Evolutionary conservation across 2,113 vertebrate species (phyloP), one percentile per base, ranked within the genome.

Genomic region (Oncorhynchus masou): DNA sequence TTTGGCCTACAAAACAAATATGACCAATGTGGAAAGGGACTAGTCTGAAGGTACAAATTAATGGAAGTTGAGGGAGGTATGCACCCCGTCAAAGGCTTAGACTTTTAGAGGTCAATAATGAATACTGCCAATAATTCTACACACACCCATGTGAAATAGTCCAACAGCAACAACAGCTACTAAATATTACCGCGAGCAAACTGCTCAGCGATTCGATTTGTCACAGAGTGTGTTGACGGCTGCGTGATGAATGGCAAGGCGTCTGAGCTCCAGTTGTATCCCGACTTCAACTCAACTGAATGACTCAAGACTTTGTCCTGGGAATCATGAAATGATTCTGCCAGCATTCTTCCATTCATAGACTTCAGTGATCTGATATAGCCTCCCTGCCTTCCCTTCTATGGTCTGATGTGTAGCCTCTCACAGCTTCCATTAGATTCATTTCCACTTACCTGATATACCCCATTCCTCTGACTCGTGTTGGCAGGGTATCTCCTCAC

Each of bases 401-500:
- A 60, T 60, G 59, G 59, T 60, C 59, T 60, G 20, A 51, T 51
- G 4, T 51, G 11, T 34, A 34, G 31, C 31, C 31, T 51, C 49
- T 4, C 49, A 16, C 49, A 16, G 8, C 59, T n/a, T 22, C 39
- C 39, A 9, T 9, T 9, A 60, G 19, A 60, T 22, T 8, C n/a
- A 60, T 22, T 22, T n/a, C 59, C 12, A 66, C 11, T 66, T n/a
- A 66, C 22, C n/a, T 16, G 20, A n/a, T 64, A 64, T 7, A 12
- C 20, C n/a, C 59, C 59, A 62, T 62, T 62, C 59, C 59, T 22
- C 59, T 11, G 59, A 62, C 59, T 22, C 59, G 4, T 2, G 0
- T 71, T 51, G n/a, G n/a, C n/a, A n/a, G n/a, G n/a, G n/a, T n/a
- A n/a, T 76, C 51, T 19, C 39, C 39, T 45, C 39, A 45, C 39